Percentiles rank a stretch among this genome's conserved stretches.
Evolutionary conservation across 2,113 vertebrate species (phyloP).

Genomic region (Lampris megalopsis): DNA sequence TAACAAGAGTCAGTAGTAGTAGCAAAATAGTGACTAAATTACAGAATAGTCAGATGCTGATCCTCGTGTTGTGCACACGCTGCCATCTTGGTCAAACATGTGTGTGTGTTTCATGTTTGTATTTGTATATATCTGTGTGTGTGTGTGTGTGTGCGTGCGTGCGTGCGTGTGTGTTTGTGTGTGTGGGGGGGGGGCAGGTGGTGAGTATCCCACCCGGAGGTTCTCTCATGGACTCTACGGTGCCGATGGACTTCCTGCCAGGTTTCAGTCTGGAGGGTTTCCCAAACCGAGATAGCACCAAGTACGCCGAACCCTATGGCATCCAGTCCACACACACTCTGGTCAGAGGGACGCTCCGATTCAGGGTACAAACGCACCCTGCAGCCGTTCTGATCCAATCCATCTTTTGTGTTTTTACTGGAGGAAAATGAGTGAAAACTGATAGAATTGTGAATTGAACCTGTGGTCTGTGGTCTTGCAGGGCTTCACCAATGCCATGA

Average conservation of each 20-base stretch:
- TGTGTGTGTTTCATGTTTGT: neutral
- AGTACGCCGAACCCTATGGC: constrained; percentile 88
- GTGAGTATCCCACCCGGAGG: constrained; percentile 86
- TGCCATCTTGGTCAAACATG: neutral
- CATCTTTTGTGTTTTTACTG: too few relatives aligned
- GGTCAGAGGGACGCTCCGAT: constrained; percentile 93
- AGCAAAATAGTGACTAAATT: too few relatives aligned
- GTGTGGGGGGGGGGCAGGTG: constrained; percentile 57
- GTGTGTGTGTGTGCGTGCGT: neutral
- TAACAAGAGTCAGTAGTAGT: too few relatives aligned
- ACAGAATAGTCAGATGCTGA: too few relatives aligned
- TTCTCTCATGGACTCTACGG: constrained; percentile 86
- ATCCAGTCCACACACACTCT: constrained; percentile 92
- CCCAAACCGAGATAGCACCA: constrained; percentile 96
- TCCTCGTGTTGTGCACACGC: too few relatives aligned
- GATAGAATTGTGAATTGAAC: constrained; percentile 1
- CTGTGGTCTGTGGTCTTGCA: constrained; percentile 67
- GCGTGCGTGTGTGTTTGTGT: neutral
- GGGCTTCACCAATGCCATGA: constrained; percentile 90
- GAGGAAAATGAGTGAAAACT: too few relatives aligned
- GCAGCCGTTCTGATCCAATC: too few relatives aligned
- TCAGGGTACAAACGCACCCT: constrained; percentile 80
- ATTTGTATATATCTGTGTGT: neutral
- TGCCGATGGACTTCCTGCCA: constrained; percentile 90
- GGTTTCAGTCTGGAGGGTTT: constrained; percentile 95